A percentile compares a stretch with the other conserved stretches of the same genome.
phyloP scores from a whole-genome alignment of 2,888 invertebrate species.

The Cordilura impudica region DNA sequence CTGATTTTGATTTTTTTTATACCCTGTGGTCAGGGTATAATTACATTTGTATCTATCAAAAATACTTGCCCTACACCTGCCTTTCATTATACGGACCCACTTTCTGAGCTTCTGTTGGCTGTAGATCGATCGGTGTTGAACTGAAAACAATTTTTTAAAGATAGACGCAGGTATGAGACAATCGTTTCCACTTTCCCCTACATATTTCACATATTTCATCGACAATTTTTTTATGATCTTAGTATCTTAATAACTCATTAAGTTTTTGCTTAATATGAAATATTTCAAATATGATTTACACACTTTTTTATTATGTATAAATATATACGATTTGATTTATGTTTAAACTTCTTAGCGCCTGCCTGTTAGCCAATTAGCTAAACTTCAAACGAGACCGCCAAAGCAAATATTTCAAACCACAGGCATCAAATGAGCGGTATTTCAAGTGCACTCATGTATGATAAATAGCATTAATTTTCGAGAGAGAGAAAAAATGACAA shows the following conservation, averaged over 20 bases:
- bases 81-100: too few relatives aligned
- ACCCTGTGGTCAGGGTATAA: too few relatives aligned
- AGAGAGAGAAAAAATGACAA: slow-evolving; percentile 54
- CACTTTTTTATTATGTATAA: slow-evolving; percentile 22
- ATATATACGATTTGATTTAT: slow-evolving; percentile 54
- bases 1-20: too few relatives aligned
- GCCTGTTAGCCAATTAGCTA: slow-evolving; percentile 54
- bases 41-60: too few relatives aligned
- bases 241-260: slow-evolving; percentile 21
- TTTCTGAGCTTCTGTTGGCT: too few relatives aligned
- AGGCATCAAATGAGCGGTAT: slow-evolving; percentile 52
- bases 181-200: too few relatives aligned
- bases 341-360: slow-evolving; percentile 56
- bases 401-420: slow-evolving; percentile 36
- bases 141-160: too few relatives aligned
- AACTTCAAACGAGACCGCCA: slow-evolving; percentile 56
- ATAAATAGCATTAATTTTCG: slow-evolving; percentile 62
- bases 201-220: too few relatives aligned
- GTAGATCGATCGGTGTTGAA: too few relatives aligned
- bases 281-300: slow-evolving; percentile 31
- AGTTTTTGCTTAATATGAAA: slow-evolving; percentile 8
- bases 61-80: too few relatives aligned
- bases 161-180: too few relatives aligned
- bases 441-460: slow-evolving; percentile 59
- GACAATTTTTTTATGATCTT: too few relatives aligned